A percentile compares a stretch with the other conserved stretches of the same genome.
Conservation (phyloP, 1,140 invertebrate genomes). For the Sminthurides bifidus region DNA sequence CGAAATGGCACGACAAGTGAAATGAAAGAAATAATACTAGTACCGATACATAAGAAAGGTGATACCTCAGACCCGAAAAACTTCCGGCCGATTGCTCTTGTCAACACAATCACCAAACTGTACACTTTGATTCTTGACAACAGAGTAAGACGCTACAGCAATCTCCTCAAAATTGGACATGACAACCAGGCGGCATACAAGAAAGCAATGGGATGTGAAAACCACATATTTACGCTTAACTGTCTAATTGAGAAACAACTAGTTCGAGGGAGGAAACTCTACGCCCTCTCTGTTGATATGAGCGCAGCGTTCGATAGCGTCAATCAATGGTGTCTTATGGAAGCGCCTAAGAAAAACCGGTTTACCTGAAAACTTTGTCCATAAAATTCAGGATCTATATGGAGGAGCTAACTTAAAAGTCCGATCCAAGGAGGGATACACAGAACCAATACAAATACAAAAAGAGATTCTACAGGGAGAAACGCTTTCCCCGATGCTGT, state of each 20-base stretch:
- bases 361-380: conserved; percentile 6
- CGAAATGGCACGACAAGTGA: background rate
- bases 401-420: background rate
- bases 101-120: conserved; percentile 30
- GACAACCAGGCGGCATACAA: conserved; percentile 32
- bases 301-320: conserved; percentile 16
- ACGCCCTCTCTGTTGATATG: conserved; percentile 14
- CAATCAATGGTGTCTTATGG: conserved; percentile 7
- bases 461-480: conserved; percentile 17
- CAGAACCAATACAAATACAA: background rate
- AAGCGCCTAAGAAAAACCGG: conserved; percentile 11
- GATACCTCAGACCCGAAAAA: conserved; percentile 25
- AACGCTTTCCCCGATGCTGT: conserved; percentile 7
- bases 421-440: background rate
- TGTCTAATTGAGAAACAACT: conserved; percentile 2
- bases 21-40: conserved; percentile 13
- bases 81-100: conserved; percentile 31
- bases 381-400: conserved; percentile 7
- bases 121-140: conserved; percentile 27
- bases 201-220: conserved; percentile 24
- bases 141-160: conserved; percentile 27
- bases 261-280: conserved; percentile 6
- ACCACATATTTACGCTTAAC: conserved; percentile 32
- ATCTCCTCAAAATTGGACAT: conserved; percentile 21
- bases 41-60: conserved; percentile 31